Percentiles rank a stretch among this genome's conserved stretches.
Conservation (phyloP, 2,888 invertebrate species). For the Malacosoma neustria region DNA sequence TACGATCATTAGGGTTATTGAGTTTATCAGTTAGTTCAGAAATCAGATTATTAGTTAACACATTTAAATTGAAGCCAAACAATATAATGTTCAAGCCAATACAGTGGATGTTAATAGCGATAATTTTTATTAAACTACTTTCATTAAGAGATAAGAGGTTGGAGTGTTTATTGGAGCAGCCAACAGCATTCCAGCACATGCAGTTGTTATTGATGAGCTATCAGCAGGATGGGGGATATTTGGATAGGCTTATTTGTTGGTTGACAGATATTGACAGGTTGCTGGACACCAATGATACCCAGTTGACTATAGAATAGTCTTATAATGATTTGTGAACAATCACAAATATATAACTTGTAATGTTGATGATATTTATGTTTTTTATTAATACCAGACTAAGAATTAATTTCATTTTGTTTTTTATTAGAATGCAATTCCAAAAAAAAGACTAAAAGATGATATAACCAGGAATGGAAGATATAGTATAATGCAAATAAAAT, state of each 20-base stretch:
- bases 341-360: too few relatives aligned
- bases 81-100: conserved; percentile 83
- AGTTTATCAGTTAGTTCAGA: conserved; percentile 53
- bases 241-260: conserved; percentile 64
- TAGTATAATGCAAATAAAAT: conserved; percentile 2
- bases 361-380: too few relatives aligned
- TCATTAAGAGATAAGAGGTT: conserved; percentile 47
- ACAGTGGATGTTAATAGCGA: conserved; percentile 81
- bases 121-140: conserved; percentile 80
- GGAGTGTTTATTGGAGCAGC: conserved; percentile 36
- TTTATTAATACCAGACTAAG: too few relatives aligned
- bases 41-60: conserved; percentile 71
- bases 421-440: too few relatives aligned
- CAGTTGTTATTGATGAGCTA: conserved; percentile 64
- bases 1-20: conserved; percentile 61
- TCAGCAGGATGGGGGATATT: conserved; percentile 63
- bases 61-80: conserved; percentile 79
- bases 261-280: conserved; percentile 65
- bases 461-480: too few relatives aligned
- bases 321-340: background rate
- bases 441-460: too few relatives aligned
- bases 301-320: conserved; percentile 39
- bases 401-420: too few relatives aligned
- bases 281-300: conserved; percentile 48
- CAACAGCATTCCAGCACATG: conserved; percentile 50